Conservation (phyloP, 1,140 invertebrate genomes). For the Agraylea sexmaculata region DNA sequence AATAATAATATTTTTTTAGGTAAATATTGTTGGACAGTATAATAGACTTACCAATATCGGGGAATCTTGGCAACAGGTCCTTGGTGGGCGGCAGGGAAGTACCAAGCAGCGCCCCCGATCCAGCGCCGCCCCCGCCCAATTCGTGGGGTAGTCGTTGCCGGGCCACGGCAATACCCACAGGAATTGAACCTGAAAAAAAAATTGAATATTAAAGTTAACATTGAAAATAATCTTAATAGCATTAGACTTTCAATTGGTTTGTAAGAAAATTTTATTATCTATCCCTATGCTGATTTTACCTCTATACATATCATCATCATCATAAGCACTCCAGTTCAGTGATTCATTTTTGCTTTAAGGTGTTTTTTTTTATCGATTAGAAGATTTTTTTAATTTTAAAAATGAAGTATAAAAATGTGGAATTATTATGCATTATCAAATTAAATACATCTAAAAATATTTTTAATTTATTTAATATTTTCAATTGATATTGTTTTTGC, state of each 20-base stretch:
- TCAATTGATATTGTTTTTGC: no score
- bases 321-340: no score
- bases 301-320: no score
- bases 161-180: slow-evolving; percentile 76
- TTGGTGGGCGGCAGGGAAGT: slow-evolving; percentile 29
- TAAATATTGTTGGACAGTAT: slow-evolving; percentile 11
- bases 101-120: slow-evolving; percentile 22
- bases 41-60: slow-evolving; percentile 44
- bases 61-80: slow-evolving; percentile 38
- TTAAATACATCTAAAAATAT: no score
- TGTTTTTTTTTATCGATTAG: no score
- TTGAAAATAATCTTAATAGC: slow-evolving; percentile 10
- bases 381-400: no score
- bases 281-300: no score
- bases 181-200: slow-evolving; percentile 47
- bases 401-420: no score
- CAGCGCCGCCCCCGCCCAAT: slow-evolving; percentile 26
- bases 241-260: background rate
- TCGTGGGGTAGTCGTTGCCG: slow-evolving; percentile 55
- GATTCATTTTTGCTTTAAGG: no score
- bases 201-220: background rate
- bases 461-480: no score
- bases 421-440: no score
- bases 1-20: no score
- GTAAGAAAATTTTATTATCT: background rate